Base-by-base conservation (phyloP, 53 echinoderm and acorn worm genomes). In the Arbacia lixula region DNA sequence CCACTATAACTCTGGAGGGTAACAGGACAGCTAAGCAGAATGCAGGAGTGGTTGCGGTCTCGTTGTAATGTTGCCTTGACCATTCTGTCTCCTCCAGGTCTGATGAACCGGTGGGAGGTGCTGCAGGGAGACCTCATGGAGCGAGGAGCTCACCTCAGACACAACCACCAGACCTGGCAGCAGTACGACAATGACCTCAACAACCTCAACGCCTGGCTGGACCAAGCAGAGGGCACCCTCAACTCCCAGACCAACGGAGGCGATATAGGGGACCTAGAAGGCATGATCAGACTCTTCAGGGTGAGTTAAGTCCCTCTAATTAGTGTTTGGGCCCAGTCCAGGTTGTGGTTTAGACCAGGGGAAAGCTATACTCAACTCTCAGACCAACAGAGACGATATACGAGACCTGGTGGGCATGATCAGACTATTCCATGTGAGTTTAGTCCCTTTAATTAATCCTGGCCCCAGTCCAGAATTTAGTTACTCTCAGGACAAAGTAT, bases 321-420 rank as follows among this genome's bases (percentile, higher is more conserved):
- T n/a, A n/a, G n/a, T n/a, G n/a, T n/a, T n/a, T n/a, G n/a, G n/a
- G n/a, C n/a, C n/a, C n/a, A n/a, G n/a, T n/a, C n/a, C n/a, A n/a
- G n/a, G n/a, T n/a, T n/a, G n/a, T n/a, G n/a, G n/a, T n/a, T 81
- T 99, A 69, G 99, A 99, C 84, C 88, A 99, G 41, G 99, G 94
- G 16, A 94, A 99, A 72, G 76, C 75, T 0, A 88, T 88, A 32
- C 88, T 99, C 54, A 85, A 86, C 36, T 85, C 92, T 36, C 99
- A 92, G 80, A 86, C 81, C 60, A 85, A 87, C 35, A 80, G 86
- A 29, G 90, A 88, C 21, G 90, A 91, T 52, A 83, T 90, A 8
- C 92, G 84, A 64, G 92, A 95, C 31, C 82, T 94, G 12, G 99
- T 92, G 69, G 92, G 86, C 46, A 99, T 90, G 81, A 92, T 94